Base-by-base conservation (phyloP, 2,113 vertebrate genomes). In the Alaudala cheleensis region DNA sequence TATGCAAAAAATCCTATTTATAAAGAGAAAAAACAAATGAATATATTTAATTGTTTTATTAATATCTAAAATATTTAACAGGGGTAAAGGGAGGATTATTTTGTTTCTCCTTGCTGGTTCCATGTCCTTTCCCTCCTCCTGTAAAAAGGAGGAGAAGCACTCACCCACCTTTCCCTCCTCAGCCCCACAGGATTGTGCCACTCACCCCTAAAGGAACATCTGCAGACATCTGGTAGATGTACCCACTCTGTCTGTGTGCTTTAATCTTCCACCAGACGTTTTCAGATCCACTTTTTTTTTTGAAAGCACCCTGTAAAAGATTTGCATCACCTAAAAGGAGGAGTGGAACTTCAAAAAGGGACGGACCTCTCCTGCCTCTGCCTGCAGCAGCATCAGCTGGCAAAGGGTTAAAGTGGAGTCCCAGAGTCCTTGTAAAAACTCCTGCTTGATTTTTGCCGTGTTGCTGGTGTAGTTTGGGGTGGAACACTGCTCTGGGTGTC, bases 101-200 rank as follows among this genome's bases (percentile, higher is more conserved):
- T 56, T 66, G 15, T 16, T 45, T 86, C 23, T 95, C 54, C 65
- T 40, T 80, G 24, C 40, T 73, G 71, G 5, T 72, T 10, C 37
- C 34, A 0, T 14, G 12, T 85, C 12, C 51, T 74, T 84, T 79
- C 25, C 17, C 9, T 79, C 18, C 44, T 84, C 14, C 23, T 53
- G 80, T 25, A 44, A 19, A 72, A 66, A 73, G 31, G 21, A 87
- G 34, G 17, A 85, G 67, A 87, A 17, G 22, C 61, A 7, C 5
- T n/a, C n/a, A 26, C 21, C 42, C 64, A 51, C 45, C 44, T 44
- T 42, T 54, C 21, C 44, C 33, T 60, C 29, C 4, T 6, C 33
- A 47, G 39, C 34, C 5, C 0, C 31, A 10, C 0, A 0, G 19
- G 8, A 31, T 31, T 29, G 37, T 60, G 71, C n/a, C 4, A 0